Evolutionary conservation across 2,113 vertebrate genomes (phyloP), one percentile per base, ranked within the genome.

Genomic region (Mola mola): DNA sequence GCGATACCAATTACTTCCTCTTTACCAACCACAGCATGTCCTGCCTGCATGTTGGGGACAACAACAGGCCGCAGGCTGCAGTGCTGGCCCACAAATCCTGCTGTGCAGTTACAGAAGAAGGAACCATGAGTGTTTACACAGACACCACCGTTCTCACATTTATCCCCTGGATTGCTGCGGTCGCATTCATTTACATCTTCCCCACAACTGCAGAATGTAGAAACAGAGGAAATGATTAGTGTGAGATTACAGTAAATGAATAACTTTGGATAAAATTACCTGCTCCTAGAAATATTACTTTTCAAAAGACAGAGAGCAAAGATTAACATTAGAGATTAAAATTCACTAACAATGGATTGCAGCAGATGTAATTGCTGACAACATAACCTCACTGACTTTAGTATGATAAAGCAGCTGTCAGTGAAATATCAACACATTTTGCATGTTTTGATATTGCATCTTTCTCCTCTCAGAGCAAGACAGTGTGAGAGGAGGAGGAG

Each of bases 1-100:
- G 95, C 93, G 36, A 99, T 96, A 53, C 97, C 97, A 4, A 98
- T 96, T 41, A 99, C 87, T 82, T 99, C 97, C 87, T 99, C 97
- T 67, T 96, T 96, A 17, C 96, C 96, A 2, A 98, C 94, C 0
- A 96, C 94, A 0, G 95, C 89, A 66, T 96, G 96, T 7, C 97
- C 97, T 0, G 97, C 95, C 85, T 96, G 97, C 91, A 99, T 98
- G 79, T 98, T 95, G 2, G 97, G 97, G 28, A 99, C 97, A 1
- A 99, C 91, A 5, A 99, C 94, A 0, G 96, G 96, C 2, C 96
- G 93, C 57, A 98, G 87, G 24, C 93, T 89, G 24, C 97, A 99
- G 74, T 92, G 92, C 70, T 94, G 94, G 2, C 97, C 97, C 81
- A 95, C 95, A 0, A 92, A 99, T 55, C 97, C 97, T 0, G 93